Base-by-base conservation (phyloP, 2,113 vertebrate species). In the Regulus satrapa region DNA sequence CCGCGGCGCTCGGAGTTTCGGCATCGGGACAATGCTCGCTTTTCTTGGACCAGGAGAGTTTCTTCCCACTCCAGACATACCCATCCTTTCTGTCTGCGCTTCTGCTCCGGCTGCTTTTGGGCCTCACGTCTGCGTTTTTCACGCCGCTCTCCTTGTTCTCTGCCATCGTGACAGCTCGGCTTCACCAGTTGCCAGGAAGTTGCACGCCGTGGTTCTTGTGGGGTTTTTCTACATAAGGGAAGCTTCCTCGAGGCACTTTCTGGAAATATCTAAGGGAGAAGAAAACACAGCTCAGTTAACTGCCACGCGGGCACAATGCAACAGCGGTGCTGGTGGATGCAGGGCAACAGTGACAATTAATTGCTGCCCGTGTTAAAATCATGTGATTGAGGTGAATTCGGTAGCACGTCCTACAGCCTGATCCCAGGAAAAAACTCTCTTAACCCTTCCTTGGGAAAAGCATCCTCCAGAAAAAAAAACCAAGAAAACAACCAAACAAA, bases 31-130 rank as follows among this genome's bases (percentile, higher is more conserved):
- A 97, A 14, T 97, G 97, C 40, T 98, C 98, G 1, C 95, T 98
- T 73, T 98, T 98, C 46, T 98, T 98, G 21, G 98, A 98, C 92
- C 98, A 98, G 34, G 99, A 99, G 48, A 99, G 98, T 72, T 99
- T 99, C 97, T 99, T 99, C 16, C 98, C 98, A 56, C 98, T 98
- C 98, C 99, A 99, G 21, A 98, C 98, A 4, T 99, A 99, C 32
- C 99, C 99, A 2, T 98, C 98, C 90, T 98, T 98, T 72, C 98
- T 97, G 97, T 99, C 99, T 2, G 98, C 99, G 11, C 99, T 99
- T 97, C 99, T 98, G 94, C 99, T 99, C 69, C 99, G 98, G 95
- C 98, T 97, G 92, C 98, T 98, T 94, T 99, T 99, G 68, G 99
- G 99, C 52, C 98, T 98, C 10, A 99, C 98, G 36, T 99, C 99